Conservation (phyloP, 2,797 vertebrate genomes). For the Arctocebus calabarensis region DNA sequence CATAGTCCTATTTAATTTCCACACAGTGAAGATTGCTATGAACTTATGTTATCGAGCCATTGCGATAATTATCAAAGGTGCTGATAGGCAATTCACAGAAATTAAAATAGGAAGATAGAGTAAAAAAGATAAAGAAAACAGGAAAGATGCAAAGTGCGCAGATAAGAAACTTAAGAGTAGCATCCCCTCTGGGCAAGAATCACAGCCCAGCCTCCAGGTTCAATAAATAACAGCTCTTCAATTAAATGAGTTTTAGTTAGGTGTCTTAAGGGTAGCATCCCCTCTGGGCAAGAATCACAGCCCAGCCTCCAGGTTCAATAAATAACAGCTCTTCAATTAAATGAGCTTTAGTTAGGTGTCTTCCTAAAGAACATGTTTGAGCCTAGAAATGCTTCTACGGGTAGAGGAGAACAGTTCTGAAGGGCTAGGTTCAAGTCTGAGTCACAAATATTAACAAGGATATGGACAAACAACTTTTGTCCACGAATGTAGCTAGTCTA, state of each 20-base stretch:
- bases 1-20: not conserved
- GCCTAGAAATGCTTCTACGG: not conserved
- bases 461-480: not conserved
- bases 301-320: not conserved
- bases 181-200: not conserved
- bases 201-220: not conserved
- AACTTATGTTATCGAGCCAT: not conserved
- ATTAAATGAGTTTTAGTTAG: not conserved
- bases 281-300: not conserved
- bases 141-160: not conserved
- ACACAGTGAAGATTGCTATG: not conserved
- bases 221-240: not conserved
- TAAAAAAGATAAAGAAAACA: not conserved
- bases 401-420: not conserved
- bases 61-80: not conserved
- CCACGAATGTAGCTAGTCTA: not conserved
- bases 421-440: not conserved
- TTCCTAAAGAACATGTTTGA: not conserved
- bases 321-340: not conserved
- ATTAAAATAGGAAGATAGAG: slow-evolving; percentile 1
- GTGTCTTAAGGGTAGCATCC: not conserved
- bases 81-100: not conserved
- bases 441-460: not conserved
- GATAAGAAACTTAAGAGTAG: not conserved
- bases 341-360: not conserved